Evolutionary conservation across 2,113 vertebrate species (phyloP).

Genomic region (Piaya cayana): DNA sequence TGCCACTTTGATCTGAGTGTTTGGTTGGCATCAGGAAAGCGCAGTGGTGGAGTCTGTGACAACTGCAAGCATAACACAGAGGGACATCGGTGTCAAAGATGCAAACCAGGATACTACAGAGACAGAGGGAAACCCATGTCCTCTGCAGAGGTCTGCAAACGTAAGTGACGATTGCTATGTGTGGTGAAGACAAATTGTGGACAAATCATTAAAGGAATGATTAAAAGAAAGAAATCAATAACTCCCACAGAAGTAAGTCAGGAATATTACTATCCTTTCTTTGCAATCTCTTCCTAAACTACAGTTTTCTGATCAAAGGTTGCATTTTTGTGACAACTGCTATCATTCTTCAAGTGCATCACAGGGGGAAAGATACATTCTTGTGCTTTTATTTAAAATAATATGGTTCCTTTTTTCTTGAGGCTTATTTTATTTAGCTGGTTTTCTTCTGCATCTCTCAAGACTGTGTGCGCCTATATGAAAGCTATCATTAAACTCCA

Average conservation of each 20-base stretch:
- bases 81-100: slow-evolving; percentile 85
- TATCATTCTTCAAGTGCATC: background rate
- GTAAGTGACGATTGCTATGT: slow-evolving; percentile 53
- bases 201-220: background rate
- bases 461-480: background rate
- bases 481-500: background rate
- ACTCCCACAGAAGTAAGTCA: background rate
- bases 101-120: slow-evolving; percentile 81
- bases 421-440: background rate
- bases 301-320: background rate
- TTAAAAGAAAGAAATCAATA: background rate
- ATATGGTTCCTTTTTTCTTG: background rate
- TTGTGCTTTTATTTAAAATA: background rate
- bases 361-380: background rate
- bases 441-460: background rate
- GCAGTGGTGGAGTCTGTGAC: slow-evolving; percentile 83
- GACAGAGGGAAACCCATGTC: slow-evolving; percentile 73
- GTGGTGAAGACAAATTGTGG: background rate
- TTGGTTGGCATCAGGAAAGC: slow-evolving; percentile 81
- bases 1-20: slow-evolving; percentile 83
- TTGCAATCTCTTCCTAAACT: background rate
- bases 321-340: background rate
- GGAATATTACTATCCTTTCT: background rate
- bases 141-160: slow-evolving; percentile 81
- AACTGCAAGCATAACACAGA: slow-evolving; percentile 85